Evolutionary conservation across 1,140 invertebrate genomes (phyloP).

Genomic region (Bactericera cockerelli): DNA sequence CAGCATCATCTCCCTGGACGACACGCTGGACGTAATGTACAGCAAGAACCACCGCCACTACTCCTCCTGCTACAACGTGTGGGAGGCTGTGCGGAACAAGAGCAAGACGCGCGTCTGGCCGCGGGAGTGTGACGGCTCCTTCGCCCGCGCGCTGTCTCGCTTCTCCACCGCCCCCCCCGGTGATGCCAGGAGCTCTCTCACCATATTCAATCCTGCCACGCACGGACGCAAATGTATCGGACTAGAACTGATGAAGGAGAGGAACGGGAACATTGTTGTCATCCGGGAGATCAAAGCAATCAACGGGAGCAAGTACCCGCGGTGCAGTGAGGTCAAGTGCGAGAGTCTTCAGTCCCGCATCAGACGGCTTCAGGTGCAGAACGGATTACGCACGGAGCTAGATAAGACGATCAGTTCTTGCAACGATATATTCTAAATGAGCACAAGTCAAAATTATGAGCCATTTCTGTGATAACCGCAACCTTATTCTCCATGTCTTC

Average conservation of each 20-base stretch:
- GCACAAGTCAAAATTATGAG: slow-evolving; percentile 2
- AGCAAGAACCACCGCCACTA: slow-evolving; percentile 17
- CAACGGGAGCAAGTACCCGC: slow-evolving; percentile 34
- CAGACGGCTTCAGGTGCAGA: slow-evolving; percentile 33
- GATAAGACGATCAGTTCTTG: slow-evolving; percentile 11
- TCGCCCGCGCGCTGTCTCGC: slow-evolving; percentile 33
- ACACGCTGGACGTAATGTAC: slow-evolving; percentile 32
- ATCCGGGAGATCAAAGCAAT: slow-evolving; percentile 35
- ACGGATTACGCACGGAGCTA: slow-evolving; percentile 15
- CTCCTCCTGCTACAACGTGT: slow-evolving; percentile 23
- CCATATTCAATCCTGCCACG: slow-evolving; percentile 17
- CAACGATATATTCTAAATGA: not conserved
- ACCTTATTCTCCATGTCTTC: slow-evolving; percentile 2
- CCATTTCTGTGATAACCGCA: slow-evolving; percentile 2
- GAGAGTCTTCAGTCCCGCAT: slow-evolving; percentile 37
- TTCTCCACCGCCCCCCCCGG: slow-evolving; percentile 27
- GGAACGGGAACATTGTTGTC: slow-evolving; percentile 33
- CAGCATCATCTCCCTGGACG: slow-evolving; percentile 37
- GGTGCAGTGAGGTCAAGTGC: slow-evolving; percentile 38
- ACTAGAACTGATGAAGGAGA: slow-evolving; percentile 21
- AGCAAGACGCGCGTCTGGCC: slow-evolving; percentile 29
- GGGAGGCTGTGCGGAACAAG: slow-evolving; percentile 27
- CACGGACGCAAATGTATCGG: slow-evolving; percentile 17
- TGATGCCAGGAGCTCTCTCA: slow-evolving; percentile 23
- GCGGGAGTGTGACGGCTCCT: slow-evolving; percentile 33